Evolutionary conservation across 2,888 invertebrate species (phyloP).

Genomic region (Yponomeuta sedellus): DNA sequence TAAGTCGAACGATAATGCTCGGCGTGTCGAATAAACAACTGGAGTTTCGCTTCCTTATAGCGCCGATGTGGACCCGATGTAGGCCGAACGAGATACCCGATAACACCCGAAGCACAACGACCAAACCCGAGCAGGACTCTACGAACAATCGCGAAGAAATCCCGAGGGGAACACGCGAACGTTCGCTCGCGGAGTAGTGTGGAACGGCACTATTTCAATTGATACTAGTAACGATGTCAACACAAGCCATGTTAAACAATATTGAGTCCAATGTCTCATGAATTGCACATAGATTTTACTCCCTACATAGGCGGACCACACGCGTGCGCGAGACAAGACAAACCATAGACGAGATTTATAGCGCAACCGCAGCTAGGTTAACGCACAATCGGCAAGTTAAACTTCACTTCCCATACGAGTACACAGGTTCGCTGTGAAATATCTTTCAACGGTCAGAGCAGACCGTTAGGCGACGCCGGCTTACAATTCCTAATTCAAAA

Average conservation of each 20-base stretch:
- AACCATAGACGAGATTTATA: constrained; percentile 42
- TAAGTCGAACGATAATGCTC: constrained; percentile 20
- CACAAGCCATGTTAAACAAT: constrained; percentile 7
- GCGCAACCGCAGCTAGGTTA: neutral
- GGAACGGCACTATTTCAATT: neutral
- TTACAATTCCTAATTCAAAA: constrained; percentile 14
- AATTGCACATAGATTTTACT: constrained; percentile 11
- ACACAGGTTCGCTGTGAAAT: constrained; percentile 1
- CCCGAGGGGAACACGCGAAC: neutral
- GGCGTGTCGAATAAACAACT: constrained; percentile 19
- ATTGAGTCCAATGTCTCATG: constrained; percentile 12
- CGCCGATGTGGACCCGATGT: constrained; percentile 17
- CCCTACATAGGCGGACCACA: constrained; percentile 13
- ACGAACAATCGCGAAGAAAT: neutral
- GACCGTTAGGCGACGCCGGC: constrained; percentile 6
- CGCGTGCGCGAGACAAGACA: constrained; percentile 1
- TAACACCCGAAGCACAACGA: neutral
- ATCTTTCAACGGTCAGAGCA: neutral
- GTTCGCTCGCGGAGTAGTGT: neutral
- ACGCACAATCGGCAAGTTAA: constrained; percentile 5
- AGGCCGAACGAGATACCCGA: constrained; percentile 13
- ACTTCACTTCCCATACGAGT: neutral
- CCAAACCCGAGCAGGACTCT: neutral
- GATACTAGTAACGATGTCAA: constrained; percentile 3
- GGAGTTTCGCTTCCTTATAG: constrained; percentile 19